Conservation (phyloP, 1,140 invertebrate species). For the Hylaeus volcanicus region DNA sequence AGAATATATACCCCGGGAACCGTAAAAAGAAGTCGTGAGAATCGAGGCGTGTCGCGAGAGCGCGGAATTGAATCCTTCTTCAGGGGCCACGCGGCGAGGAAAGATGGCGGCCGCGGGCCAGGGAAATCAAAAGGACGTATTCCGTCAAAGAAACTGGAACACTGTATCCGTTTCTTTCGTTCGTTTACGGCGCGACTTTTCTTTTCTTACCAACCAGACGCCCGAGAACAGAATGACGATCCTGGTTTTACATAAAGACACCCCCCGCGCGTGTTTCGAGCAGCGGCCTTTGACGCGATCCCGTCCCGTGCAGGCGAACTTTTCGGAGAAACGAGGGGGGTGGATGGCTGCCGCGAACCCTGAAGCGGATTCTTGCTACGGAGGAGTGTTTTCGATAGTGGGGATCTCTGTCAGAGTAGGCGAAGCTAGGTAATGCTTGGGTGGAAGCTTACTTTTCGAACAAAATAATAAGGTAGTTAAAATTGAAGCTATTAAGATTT, state of each 20-base stretch:
- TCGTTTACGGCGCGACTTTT: no score
- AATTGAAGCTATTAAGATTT: no score
- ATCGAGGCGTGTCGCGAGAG: conserved; percentile 65
- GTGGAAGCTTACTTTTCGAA: no score
- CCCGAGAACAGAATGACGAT: conserved; percentile 10
- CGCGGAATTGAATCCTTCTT: conserved; percentile 72
- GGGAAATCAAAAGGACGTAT: conserved; percentile 48
- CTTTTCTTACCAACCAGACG: background rate
- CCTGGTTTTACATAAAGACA: conserved; percentile 25
- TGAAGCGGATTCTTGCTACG: no score
- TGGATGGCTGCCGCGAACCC: no score
- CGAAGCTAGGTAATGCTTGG: no score
- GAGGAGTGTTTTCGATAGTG: no score
- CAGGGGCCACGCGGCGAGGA: conserved; percentile 18
- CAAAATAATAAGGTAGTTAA: no score
- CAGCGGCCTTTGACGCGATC: no score
- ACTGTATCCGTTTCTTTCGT: conserved; percentile 41
- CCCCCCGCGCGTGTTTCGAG: background rate
- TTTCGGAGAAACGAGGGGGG: no score
- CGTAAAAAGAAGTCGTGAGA: conserved; percentile 71
- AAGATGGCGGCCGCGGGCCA: conserved; percentile 43
- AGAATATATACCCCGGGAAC: conserved; percentile 45
- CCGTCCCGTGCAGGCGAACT: no score
- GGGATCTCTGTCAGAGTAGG: no score
- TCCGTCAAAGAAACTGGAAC: conserved; percentile 56